A percentile compares a stretch with the other conserved stretches of the same genome.
Conservation (phyloP, 1,140 invertebrate genomes). For the Bombus waltoni region DNA sequence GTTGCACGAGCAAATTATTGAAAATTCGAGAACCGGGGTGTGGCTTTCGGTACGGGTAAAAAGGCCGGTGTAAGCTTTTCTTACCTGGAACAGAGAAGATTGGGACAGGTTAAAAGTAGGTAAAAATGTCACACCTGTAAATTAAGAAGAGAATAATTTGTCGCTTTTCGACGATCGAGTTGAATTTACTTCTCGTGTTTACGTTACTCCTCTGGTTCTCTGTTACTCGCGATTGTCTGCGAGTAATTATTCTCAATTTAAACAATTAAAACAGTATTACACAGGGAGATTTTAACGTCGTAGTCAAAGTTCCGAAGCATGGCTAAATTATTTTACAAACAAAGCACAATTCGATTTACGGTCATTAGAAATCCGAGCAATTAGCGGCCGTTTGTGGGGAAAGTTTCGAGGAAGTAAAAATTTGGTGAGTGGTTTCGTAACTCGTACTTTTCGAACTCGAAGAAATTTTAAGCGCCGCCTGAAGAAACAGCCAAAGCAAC, state of each 20-base stretch:
- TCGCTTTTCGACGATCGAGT: no score
- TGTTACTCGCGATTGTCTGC: no score
- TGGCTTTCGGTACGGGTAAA: neutral
- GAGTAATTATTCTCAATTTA: neutral
- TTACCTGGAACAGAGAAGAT: slow-evolving; percentile 20
- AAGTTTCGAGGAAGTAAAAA: neutral
- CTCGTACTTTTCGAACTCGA: neutral
- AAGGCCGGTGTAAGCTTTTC: no score
- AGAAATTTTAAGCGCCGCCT: neutral
- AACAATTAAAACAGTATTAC: neutral
- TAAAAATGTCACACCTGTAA: no score
- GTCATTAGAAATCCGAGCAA: no score
- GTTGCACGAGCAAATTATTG: neutral
- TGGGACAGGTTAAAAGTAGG: neutral
- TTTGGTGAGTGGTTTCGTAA: neutral
- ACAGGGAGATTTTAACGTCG: neutral
- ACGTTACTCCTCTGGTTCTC: no score
- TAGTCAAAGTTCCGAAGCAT: neutral
- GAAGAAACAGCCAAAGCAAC: neutral
- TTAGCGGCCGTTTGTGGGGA: neutral
- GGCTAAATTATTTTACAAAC: neutral
- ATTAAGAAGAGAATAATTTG: no score
- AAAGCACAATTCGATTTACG: neutral
- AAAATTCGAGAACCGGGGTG: neutral
- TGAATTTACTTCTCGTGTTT: no score